Evolutionary conservation across 2,888 invertebrate genomes (phyloP).

Genomic region (Acronicta alni): DNA sequence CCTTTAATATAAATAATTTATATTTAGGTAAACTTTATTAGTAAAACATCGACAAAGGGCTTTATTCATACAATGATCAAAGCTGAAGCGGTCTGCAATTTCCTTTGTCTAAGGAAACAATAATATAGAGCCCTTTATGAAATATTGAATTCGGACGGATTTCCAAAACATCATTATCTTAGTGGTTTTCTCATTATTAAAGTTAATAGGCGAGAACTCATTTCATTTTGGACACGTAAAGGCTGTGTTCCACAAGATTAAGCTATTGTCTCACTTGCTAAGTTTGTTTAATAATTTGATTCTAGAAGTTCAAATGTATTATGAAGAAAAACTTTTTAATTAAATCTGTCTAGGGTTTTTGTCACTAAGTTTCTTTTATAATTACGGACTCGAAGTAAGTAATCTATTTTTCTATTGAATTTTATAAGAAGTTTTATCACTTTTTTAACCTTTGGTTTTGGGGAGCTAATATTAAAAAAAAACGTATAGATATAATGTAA

Average conservation of each 20-base stretch:
- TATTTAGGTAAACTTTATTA: slow-evolving; percentile 55
- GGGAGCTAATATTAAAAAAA: not conserved
- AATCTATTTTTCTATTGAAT: not conserved
- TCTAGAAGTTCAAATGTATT: not conserved
- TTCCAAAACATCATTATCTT: slow-evolving; percentile 57
- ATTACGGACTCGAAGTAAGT: not conserved
- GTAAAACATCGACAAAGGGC: slow-evolving; percentile 56
- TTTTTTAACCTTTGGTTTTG: not conserved
- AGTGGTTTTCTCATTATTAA: slow-evolving; percentile 43
- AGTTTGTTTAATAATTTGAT: not conserved
- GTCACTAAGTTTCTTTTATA: not conserved
- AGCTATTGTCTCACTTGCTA: slow-evolving; percentile 7
- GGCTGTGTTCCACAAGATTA: slow-evolving; percentile 7
- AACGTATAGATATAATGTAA: not conserved
- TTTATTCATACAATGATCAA: slow-evolving; percentile 59
- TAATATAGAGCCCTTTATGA: slow-evolving; percentile 43
- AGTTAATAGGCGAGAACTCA: slow-evolving; percentile 38
- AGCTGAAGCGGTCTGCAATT: slow-evolving; percentile 52
- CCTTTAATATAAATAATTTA: slow-evolving; percentile 45
- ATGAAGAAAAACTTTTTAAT: not conserved
- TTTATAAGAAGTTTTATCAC: not conserved
- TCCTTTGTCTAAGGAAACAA: slow-evolving; percentile 58
- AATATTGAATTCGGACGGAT: slow-evolving; percentile 57
- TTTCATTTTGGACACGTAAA: slow-evolving; percentile 24
- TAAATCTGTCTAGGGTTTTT: not conserved